Evolutionary conservation across 2,113 vertebrate genomes (phyloP).

Genomic region (Oncorhynchus masou): DNA sequence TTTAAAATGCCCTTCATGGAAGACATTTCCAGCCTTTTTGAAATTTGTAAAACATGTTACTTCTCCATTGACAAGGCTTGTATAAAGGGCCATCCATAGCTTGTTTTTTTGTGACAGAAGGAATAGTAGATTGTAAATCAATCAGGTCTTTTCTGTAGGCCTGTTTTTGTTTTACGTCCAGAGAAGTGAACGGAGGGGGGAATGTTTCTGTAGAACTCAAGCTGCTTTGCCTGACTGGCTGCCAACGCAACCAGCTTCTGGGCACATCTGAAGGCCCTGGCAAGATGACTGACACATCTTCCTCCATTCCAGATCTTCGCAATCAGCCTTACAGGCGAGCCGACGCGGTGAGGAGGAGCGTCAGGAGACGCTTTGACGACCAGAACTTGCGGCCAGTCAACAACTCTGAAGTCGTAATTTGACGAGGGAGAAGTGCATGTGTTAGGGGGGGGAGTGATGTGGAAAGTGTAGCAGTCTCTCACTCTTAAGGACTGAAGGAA

Average conservation of each 20-base stretch:
- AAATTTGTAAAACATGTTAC: neutral
- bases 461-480: conserved; percentile 40
- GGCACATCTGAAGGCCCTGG: conserved; percentile 31
- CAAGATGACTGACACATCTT: conserved; percentile 50
- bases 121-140: conserved; percentile 4
- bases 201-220: conserved; percentile 64
- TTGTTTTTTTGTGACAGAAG: conserved; percentile 17
- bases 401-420: conserved; percentile 85
- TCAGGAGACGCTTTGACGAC: conserved; percentile 91
- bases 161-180: conserved; percentile 3
- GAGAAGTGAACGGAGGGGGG: conserved; percentile 3
- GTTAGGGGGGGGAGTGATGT: conserved; percentile 18
- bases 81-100: conserved; percentile 2
- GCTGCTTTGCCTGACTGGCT: conserved; percentile 92
- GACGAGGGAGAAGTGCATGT: conserved; percentile 61
- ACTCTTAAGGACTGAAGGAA: conserved; percentile 40
- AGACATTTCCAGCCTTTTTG: neutral
- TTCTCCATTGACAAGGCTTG: neutral
- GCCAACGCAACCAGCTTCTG: conserved; percentile 68
- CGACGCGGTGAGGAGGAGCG: conserved; percentile 93
- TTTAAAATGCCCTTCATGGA: neutral
- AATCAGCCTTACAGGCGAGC: conserved; percentile 98
- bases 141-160: neutral
- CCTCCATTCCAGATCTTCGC: conserved; percentile 85
- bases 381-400: conserved; percentile 87